These are phyloP conservation scores for Tuberolachnus salignus DNA, from an alignment of 2,888 invertebrate species.

Conservation along the genomic window DNA sequence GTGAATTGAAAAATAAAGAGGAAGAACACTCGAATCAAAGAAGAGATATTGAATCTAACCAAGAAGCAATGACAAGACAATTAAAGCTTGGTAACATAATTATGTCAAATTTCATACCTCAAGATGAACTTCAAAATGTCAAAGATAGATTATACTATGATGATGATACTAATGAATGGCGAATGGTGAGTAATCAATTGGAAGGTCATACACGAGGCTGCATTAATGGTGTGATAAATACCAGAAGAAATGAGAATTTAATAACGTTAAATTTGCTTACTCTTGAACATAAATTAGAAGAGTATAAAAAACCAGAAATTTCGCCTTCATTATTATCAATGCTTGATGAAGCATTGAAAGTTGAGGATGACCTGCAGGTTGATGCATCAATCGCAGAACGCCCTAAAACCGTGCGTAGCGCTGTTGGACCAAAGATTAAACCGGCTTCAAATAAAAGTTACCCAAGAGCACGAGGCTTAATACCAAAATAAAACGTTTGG, in stretches of 20 bases:
- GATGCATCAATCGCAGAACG: constrained; percentile 59
- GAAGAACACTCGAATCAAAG: constrained; percentile 91
- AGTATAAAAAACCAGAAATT: constrained; percentile 74
- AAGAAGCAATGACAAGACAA: constrained; percentile 89
- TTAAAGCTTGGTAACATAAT: constrained; percentile 86
- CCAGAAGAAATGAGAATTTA: constrained; percentile 69
- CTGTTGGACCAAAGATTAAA: constrained; percentile 56
- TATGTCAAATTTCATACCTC: constrained; percentile 88
- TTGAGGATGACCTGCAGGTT: constrained; percentile 62
- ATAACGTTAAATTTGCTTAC: constrained; percentile 76
- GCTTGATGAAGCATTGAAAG: constrained; percentile 68
- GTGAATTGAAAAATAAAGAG: constrained; percentile 78
- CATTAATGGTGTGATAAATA: constrained; percentile 60
- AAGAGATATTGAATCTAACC: constrained; percentile 87
- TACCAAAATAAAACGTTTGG: constrained; percentile 59
- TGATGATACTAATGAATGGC: constrained; percentile 83
- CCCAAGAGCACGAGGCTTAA: constrained; percentile 60
- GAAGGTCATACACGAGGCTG: constrained; percentile 56
- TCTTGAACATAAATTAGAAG: constrained; percentile 77
- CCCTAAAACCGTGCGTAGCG: constrained; percentile 53
- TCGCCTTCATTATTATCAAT: constrained; percentile 76
- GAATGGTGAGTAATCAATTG: constrained; percentile 61
- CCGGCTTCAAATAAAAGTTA: constrained; percentile 57
- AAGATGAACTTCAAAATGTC: constrained; percentile 77
- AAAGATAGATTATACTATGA: constrained; percentile 77